A percentile compares a stretch with the other conserved stretches of the same genome.
These are phyloP conservation scores for Scrobipalpa atriplicella DNA, from an alignment of 2,888 invertebrate species.

Conservation along the genomic window DNA sequence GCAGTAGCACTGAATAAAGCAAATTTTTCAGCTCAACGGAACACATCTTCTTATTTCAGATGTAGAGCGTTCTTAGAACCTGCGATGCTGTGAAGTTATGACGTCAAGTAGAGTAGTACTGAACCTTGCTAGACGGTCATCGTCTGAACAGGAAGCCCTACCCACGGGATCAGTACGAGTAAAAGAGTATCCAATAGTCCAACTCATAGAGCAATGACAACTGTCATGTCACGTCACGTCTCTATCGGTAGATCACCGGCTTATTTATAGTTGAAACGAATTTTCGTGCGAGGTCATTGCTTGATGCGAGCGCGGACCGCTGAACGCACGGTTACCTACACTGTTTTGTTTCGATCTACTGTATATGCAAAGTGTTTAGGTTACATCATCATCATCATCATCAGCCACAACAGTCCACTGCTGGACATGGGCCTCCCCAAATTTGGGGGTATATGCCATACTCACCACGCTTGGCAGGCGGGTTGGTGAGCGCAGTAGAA, in stretches of 20 bases:
- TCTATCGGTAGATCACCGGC: conserved; percentile 22
- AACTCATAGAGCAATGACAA: conserved; percentile 14
- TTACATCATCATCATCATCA: no score
- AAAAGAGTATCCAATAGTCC: conserved; percentile 6
- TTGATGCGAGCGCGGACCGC: conserved; percentile 35
- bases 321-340: conserved; percentile 30
- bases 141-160: neutral
- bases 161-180: neutral
- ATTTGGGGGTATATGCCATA: no score
- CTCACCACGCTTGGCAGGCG: no score
- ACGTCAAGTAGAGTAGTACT: neutral
- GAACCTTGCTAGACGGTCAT: conserved; percentile 19
- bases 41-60: neutral
- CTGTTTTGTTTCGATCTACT: neutral
- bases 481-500: no score
- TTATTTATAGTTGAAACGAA: conserved; percentile 53
- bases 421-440: no score
- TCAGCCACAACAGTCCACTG: no score
- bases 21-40: no score
- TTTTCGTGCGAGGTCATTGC: conserved; percentile 55
- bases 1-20: no score
- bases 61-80: neutral
- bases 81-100: neutral
- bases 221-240: conserved; percentile 18
- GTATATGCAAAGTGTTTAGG: no score